Conservation (phyloP, 2,797 vertebrate species). For the Argentina silus region DNA sequence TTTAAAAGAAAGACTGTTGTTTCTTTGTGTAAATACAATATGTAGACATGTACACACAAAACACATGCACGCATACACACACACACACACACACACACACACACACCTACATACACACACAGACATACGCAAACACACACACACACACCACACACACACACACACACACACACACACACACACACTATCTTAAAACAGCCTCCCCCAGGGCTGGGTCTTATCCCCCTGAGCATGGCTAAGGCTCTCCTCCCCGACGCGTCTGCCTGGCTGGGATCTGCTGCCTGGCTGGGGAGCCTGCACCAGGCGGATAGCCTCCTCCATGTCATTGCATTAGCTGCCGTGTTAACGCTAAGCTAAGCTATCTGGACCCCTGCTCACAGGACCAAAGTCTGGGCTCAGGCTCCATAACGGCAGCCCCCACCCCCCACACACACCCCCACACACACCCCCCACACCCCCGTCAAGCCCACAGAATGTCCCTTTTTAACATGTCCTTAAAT, state of each 20-base stretch:
- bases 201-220: background rate
- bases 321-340: slow-evolving; percentile 78
- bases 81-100: slow-evolving; percentile 27
- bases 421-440: background rate
- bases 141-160: background rate
- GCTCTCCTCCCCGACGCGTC: slow-evolving; percentile 34
- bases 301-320: slow-evolving; percentile 71
- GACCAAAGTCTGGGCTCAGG: slow-evolving; percentile 13
- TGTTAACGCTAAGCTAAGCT: slow-evolving; percentile 73
- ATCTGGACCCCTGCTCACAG: slow-evolving; percentile 44
- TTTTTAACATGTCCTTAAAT: slow-evolving; percentile 61
- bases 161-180: no score
- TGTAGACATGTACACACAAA: slow-evolving; percentile 8
- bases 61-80: slow-evolving; percentile 30
- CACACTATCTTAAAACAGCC: no score
- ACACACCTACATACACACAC: slow-evolving; percentile 24
- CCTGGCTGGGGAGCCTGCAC: slow-evolving; percentile 42
- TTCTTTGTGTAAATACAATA: background rate
- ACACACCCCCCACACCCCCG: background rate
- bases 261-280: slow-evolving; percentile 19
- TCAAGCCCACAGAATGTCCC: background rate
- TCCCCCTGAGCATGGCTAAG: background rate
- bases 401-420: background rate
- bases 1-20: background rate
- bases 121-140: background rate